phyloP scores from a whole-genome alignment of 2,888 invertebrate genomes.

The Drosophila lacicola region DNA sequence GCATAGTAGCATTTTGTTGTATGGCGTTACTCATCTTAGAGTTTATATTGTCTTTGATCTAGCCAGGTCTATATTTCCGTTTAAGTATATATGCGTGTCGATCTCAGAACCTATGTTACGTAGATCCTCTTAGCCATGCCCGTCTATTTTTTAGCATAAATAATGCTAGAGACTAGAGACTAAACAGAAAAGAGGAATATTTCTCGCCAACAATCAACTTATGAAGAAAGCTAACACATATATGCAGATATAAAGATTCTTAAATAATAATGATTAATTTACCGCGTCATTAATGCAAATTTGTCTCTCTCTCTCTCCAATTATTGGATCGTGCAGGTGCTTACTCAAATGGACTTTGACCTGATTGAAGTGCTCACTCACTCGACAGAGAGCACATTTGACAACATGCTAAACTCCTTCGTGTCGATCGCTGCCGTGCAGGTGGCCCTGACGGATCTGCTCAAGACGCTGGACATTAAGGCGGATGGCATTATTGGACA shows the following conservation, averaged over 20 bases:
- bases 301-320: background rate
- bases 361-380: conserved; percentile 91
- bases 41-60: too few species aligned
- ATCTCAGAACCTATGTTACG: too few species aligned
- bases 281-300: background rate
- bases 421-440: conserved; percentile 97
- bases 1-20: too few species aligned
- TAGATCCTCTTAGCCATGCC: too few species aligned
- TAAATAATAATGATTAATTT: background rate
- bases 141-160: too few species aligned
- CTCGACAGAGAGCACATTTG: conserved; percentile 91
- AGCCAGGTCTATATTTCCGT: too few species aligned
- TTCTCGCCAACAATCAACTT: too few species aligned
- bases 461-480: conserved; percentile 90
- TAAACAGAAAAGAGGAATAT: too few species aligned
- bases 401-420: conserved; percentile 95
- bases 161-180: too few species aligned
- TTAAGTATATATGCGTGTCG: too few species aligned
- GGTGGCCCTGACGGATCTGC: conserved; percentile 95
- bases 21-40: too few species aligned
- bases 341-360: conserved; percentile 92
- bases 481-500: conserved; percentile 99
- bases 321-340: conserved; percentile 83
- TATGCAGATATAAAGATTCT: background rate
- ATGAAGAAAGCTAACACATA: too few species aligned